Percentiles rank a stretch among this genome's conserved stretches.
Conservation (phyloP, 1,140 invertebrate species). For the Heliconius hermathena region DNA sequence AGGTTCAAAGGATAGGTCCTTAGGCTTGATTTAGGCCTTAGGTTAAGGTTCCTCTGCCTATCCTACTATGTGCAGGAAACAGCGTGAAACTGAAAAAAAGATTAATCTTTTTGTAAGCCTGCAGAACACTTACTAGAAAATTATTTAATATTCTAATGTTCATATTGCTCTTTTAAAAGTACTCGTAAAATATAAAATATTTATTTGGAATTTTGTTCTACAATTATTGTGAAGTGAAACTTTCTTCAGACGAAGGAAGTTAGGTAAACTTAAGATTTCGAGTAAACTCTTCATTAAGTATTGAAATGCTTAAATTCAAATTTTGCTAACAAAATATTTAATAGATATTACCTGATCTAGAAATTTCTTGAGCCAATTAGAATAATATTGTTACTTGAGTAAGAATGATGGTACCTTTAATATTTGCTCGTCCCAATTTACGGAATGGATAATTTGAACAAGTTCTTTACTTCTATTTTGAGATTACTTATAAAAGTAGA, state of each 20-base stretch:
- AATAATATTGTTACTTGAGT: slow-evolving; percentile 8
- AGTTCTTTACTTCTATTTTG: not conserved
- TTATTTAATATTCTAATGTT: too few species aligned
- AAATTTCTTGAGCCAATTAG: slow-evolving; percentile 13
- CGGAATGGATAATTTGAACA: not conserved
- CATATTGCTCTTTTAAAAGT: too few species aligned
- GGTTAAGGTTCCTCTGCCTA: too few species aligned
- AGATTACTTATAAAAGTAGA: not conserved
- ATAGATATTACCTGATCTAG: not conserved
- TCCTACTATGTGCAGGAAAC: too few species aligned
- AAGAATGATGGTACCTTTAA: not conserved
- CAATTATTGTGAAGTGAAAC: not conserved
- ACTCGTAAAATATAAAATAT: too few species aligned
- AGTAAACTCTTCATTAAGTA: not conserved
- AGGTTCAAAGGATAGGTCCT: too few species aligned
- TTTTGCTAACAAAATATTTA: slow-evolving; percentile 13
- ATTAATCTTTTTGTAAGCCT: too few species aligned
- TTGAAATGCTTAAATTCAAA: slow-evolving; percentile 1
- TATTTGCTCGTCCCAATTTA: not conserved
- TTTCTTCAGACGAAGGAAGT: not conserved
- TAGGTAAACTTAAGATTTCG: not conserved
- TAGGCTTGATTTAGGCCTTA: too few species aligned
- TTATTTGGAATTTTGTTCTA: not conserved
- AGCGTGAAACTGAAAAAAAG: too few species aligned
- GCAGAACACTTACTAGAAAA: too few species aligned